Evolutionary conservation across 2,888 invertebrate species (phyloP).

Genomic region (Athetis lepigone): DNA sequence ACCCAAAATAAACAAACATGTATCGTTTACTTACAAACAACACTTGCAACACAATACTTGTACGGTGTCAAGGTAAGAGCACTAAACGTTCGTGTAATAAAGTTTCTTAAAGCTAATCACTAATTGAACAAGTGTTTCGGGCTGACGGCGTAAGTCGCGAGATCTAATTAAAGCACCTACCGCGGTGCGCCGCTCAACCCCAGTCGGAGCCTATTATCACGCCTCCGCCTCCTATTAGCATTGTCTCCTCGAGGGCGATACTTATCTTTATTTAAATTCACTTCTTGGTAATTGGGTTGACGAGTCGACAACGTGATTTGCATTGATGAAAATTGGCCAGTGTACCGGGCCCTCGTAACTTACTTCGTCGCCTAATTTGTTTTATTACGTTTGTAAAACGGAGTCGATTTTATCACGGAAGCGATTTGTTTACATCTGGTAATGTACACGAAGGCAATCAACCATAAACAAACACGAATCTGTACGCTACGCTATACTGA

Average conservation of each 20-base stretch:
- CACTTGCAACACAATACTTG: conserved; percentile 25
- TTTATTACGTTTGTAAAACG: conserved; percentile 84
- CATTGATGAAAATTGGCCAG: conserved; percentile 90
- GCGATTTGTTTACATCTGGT: conserved; percentile 57
- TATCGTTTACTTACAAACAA: conserved; percentile 30
- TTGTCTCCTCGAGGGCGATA: conserved; percentile 90
- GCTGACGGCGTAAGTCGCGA: conserved; percentile 87
- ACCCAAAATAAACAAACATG: neutral
- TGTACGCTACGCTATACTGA: neutral
- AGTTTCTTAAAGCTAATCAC: conserved; percentile 84
- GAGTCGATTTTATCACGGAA: conserved; percentile 70
- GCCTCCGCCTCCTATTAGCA: conserved; percentile 90
- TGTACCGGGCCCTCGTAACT: conserved; percentile 80
- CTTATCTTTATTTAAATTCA: conserved; percentile 91
- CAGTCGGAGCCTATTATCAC: conserved; percentile 89
- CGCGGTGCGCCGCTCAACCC: conserved; percentile 78
- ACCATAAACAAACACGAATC: conserved; percentile 20
- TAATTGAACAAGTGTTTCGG: conserved; percentile 90
- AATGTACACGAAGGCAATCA: conserved; percentile 47
- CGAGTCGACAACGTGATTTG: conserved; percentile 91
- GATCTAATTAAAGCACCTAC: conserved; percentile 90
- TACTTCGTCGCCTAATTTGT: conserved; percentile 84
- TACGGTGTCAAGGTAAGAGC: conserved; percentile 14
- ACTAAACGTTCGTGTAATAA: conserved; percentile 76
- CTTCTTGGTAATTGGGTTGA: conserved; percentile 91